Evolutionary conservation across 2,888 invertebrate species (phyloP).

Genomic region (Apodemia hepburni): DNA sequence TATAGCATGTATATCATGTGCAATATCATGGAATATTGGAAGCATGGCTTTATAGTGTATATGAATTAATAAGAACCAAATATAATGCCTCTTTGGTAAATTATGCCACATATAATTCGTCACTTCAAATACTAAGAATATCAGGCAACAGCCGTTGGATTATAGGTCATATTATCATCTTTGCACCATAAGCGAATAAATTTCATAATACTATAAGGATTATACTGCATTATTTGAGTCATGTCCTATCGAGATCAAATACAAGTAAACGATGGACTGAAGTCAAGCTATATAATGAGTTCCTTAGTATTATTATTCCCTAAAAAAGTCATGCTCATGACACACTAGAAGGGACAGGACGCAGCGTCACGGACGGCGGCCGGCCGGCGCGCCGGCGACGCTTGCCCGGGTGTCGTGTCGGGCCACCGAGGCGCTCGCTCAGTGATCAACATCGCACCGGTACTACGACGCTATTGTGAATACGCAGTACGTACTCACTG

Average conservation of each 20-base stretch:
- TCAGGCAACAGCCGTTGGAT: too few relatives aligned
- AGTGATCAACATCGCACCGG: constrained; percentile 76
- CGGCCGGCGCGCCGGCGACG: constrained; percentile 32
- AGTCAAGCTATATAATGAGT: not conserved
- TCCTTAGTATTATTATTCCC: not conserved
- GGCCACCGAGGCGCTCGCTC: constrained; percentile 43
- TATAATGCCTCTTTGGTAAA: too few relatives aligned
- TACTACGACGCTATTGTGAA: constrained; percentile 70
- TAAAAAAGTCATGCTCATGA: constrained; percentile 1
- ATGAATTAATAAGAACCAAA: too few relatives aligned
- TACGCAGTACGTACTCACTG: constrained; percentile 61
- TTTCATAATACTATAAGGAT: too few relatives aligned
- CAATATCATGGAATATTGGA: too few relatives aligned
- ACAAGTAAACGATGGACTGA: not conserved
- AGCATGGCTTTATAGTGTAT: too few relatives aligned
- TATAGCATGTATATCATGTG: too few relatives aligned
- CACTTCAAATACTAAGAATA: too few relatives aligned
- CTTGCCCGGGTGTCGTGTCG: constrained; percentile 31
- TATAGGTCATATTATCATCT: too few relatives aligned
- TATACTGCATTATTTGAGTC: too few relatives aligned
- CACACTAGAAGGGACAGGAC: not conserved
- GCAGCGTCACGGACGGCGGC: constrained; percentile 26
- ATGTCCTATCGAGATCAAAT: not conserved
- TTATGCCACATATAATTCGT: too few relatives aligned
- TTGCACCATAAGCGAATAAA: too few relatives aligned